These are phyloP conservation scores for Spea multiplicata DNA, from an alignment of 2,113 vertebrate genomes.

Conservation along the genomic window DNA sequence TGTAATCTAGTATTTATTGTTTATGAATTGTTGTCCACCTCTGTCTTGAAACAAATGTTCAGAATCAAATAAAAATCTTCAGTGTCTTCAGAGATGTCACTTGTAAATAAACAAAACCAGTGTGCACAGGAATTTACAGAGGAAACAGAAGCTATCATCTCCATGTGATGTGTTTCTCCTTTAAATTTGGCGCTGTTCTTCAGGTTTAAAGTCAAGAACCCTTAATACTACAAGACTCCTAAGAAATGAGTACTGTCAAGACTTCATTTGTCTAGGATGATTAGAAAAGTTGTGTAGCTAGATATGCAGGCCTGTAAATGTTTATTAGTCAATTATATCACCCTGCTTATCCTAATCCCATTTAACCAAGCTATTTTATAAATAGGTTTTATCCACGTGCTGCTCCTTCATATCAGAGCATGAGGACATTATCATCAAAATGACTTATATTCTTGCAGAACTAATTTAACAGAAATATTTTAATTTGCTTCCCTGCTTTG, in stretches of 20 bases:
- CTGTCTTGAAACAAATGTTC: too few species aligned
- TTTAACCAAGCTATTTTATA: slow-evolving; percentile 48
- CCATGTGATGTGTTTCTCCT: not conserved
- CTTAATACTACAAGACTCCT: not conserved
- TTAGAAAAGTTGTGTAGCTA: slow-evolving; percentile 22
- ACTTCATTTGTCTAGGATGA: not conserved
- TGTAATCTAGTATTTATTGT: too few species aligned
- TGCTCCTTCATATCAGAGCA: slow-evolving; percentile 47
- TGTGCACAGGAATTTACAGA: too few species aligned
- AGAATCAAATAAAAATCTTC: too few species aligned
- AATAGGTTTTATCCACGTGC: slow-evolving; percentile 48
- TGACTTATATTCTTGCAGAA: slow-evolving; percentile 45
- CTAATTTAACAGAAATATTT: slow-evolving; percentile 49
- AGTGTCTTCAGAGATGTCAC: too few species aligned
- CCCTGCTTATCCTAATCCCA: slow-evolving; percentile 42
- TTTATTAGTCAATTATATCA: slow-evolving; percentile 47
- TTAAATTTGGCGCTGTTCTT: not conserved
- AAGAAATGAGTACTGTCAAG: slow-evolving; percentile 6
- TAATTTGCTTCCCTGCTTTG: slow-evolving; percentile 33
- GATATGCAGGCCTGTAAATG: slow-evolving; percentile 38
- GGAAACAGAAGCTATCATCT: too few species aligned
- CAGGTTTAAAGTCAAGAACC: not conserved
- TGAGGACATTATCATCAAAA: slow-evolving; percentile 50
- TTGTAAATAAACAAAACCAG: too few species aligned
- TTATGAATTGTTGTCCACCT: too few species aligned